phyloP scores from a whole-genome alignment of 2,888 invertebrate genomes.

The Himalopsyche tibetana region DNA sequence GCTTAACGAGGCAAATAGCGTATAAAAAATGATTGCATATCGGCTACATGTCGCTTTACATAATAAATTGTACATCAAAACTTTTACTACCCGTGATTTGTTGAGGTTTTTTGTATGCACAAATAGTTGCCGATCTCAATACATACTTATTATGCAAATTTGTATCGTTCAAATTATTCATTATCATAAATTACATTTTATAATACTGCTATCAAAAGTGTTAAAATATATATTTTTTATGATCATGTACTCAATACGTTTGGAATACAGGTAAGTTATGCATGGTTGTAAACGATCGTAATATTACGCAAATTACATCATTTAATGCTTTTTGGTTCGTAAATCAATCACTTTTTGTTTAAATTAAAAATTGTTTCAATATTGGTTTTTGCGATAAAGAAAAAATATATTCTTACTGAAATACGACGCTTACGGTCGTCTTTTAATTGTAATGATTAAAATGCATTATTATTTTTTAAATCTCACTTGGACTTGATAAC shows the following conservation, averaged over 20 bases:
- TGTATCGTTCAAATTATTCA: background rate
- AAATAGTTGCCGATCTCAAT: slow-evolving; percentile 29
- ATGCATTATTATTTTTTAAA: too few species aligned
- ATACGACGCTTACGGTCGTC: too few species aligned
- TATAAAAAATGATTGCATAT: slow-evolving; percentile 24
- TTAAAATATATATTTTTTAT: slow-evolving; percentile 8
- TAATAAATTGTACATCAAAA: slow-evolving; percentile 43
- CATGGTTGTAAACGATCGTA: background rate
- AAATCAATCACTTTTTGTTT: background rate
- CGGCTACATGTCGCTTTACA: background rate
- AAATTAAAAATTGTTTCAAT: too few species aligned
- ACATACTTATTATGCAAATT: slow-evolving; percentile 20
- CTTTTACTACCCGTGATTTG: slow-evolving; percentile 28
- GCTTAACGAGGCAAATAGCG: background rate
- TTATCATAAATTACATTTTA: slow-evolving; percentile 39
- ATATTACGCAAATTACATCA: background rate
- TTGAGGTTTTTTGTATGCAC: background rate
- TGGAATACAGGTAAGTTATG: background rate
- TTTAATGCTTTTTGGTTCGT: background rate
- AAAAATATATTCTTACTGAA: too few species aligned
- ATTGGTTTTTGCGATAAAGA: too few species aligned
- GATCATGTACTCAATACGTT: background rate
- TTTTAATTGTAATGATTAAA: too few species aligned
- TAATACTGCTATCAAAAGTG: slow-evolving; percentile 16
- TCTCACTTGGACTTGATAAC: too few species aligned